A percentile compares a stretch with the other conserved stretches of the same genome.
These are phyloP conservation scores for Conopomorpha cramerella DNA, from an alignment of 1,140 invertebrate species.

Conservation along the genomic window DNA sequence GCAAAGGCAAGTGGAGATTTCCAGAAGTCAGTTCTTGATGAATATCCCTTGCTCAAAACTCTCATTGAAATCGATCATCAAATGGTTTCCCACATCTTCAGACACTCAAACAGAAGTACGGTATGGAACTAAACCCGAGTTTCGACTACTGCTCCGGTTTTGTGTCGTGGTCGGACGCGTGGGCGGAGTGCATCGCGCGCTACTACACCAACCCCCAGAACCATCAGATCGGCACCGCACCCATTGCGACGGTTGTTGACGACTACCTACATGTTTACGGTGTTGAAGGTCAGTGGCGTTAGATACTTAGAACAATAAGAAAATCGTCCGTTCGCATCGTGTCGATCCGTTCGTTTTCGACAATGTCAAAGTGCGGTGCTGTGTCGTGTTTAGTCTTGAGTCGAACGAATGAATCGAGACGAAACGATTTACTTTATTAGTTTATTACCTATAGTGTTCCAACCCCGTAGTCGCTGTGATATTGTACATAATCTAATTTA, in stretches of 20 bases:
- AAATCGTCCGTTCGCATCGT: too few species aligned
- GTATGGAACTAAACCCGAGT: too few species aligned
- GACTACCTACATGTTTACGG: constrained; percentile 52
- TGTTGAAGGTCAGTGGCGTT: constrained; percentile 13
- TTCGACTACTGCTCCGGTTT: constrained; percentile 66
- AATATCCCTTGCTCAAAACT: constrained; percentile 22
- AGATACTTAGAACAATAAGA: too few species aligned
- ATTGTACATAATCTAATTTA: too few species aligned
- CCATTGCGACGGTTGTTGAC: constrained; percentile 66
- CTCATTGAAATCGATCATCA: constrained; percentile 66
- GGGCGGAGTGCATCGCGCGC: constrained; percentile 48
- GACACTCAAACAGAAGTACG: too few species aligned
- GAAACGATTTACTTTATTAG: too few species aligned
- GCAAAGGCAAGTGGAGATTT: not conserved
- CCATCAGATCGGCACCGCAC: constrained; percentile 63
- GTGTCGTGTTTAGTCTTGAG: too few species aligned
- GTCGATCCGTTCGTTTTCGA: too few species aligned
- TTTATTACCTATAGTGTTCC: too few species aligned
- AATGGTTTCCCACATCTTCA: constrained; percentile 67
- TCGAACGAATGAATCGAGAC: too few species aligned
- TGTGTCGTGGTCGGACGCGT: constrained; percentile 57
- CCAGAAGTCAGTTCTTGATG: not conserved
- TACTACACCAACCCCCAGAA: constrained; percentile 28
- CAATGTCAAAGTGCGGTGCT: too few species aligned
- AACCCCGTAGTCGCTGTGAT: too few species aligned